phyloP scores from a whole-genome alignment of 2,888 invertebrate species.

The Synanthedon andrenaeformis region DNA sequence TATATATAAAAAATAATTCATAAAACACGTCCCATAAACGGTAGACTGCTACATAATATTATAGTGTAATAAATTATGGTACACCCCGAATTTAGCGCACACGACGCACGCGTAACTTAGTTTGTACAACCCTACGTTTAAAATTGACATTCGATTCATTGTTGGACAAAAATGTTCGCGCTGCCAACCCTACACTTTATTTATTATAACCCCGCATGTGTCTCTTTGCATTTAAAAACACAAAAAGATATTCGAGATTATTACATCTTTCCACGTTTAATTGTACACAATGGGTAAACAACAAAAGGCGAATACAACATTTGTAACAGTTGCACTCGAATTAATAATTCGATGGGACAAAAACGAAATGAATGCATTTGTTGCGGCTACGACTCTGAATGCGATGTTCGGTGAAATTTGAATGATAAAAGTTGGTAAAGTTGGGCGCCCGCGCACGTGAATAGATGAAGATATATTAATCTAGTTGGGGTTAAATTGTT shows the following conservation, averaged over 20 bases:
- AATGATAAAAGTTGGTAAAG: constrained; percentile 58
- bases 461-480: constrained; percentile 70
- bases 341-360: constrained; percentile 26
- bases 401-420: constrained; percentile 41
- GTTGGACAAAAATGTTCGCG: constrained; percentile 44
- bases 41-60: constrained; percentile 63
- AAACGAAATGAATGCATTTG: constrained; percentile 39
- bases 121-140: constrained; percentile 62
- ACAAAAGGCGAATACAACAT: constrained; percentile 52
- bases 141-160: constrained; percentile 61
- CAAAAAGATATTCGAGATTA: constrained; percentile 64
- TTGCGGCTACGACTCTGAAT: constrained; percentile 52
- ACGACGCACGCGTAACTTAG: constrained; percentile 50
- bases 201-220: constrained; percentile 64
- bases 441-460: constrained; percentile 33
- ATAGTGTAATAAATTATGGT: constrained; percentile 65
- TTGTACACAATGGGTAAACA: constrained; percentile 64
- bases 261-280: constrained; percentile 66
- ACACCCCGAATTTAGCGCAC: constrained; percentile 62
- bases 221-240: constrained; percentile 41
- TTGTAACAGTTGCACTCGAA: constrained; percentile 60
- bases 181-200: constrained; percentile 31
- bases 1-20: constrained; percentile 50
- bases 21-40: constrained; percentile 55
- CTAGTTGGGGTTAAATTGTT: constrained; percentile 68